Evolutionary conservation across 1,140 invertebrate species (phyloP), one percentile per base, ranked within the genome.

Genomic region (Drosophila nebulosa): DNA sequence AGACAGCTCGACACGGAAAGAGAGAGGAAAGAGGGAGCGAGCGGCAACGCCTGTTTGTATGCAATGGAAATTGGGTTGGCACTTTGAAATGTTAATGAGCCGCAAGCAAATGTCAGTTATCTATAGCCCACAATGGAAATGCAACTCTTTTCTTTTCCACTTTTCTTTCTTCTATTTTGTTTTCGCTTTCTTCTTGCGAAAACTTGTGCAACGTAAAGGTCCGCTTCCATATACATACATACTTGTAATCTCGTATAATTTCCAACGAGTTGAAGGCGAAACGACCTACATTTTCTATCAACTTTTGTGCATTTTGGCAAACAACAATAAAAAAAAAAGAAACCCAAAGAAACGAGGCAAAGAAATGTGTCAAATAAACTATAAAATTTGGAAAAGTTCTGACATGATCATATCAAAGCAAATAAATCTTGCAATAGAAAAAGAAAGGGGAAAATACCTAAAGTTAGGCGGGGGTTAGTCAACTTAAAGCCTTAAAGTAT

Each of bases 331-430:
- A 42, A 42, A 42, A 6, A 39, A 16, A 39, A 39, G 12, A 16
- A 39, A 39, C 36, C 4, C 7, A 42, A 16, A 14, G 14, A 9
- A 46, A n/a, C n/a, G n/a, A n/a, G n/a, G n/a, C n/a, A 46, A 61
- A 61, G 35, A 85, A 86, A 88, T 88, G 83, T 86, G 83, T 80
- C 81, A 86, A 86, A 86, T 86, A 75, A 69, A 78, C 74, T 78
- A 51, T 75, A 69, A 81, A 86, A 86, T 86, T 86, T 81, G 84
- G 83, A 6, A 64, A 83, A 83, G 39, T 65, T 78, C 69, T 75
- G 62, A 61, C 73, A 42, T 16, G 67, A 51, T 36, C 39, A 57
- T 51, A 71, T 74, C 62, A 42, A 46, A 18, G 35, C 59, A 74
- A 81, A 78, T 74, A 83, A 84, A 72, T 83, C 75, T 55, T 26